Percentiles rank a stretch among this genome's conserved stretches.
These are phyloP conservation scores for Laticauda laticaudata DNA, from an alignment of 2,113 vertebrate species.

Conservation along the genomic window DNA sequence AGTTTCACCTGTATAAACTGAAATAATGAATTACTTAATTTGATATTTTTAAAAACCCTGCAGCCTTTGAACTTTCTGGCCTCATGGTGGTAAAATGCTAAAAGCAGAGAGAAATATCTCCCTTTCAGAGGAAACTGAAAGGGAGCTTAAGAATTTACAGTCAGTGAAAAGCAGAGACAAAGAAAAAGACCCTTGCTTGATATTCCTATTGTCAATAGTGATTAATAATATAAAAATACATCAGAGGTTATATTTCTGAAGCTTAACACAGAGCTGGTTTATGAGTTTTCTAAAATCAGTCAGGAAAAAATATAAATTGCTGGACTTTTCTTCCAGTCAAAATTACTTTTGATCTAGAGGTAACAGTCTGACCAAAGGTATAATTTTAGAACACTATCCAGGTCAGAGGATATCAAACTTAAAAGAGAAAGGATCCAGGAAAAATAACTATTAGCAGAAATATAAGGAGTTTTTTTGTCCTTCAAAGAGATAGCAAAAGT, in stretches of 20 bases:
- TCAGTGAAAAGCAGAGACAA: neutral
- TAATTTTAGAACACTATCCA: neutral
- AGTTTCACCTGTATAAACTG: neutral
- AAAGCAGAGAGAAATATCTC: neutral
- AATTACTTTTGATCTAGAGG: neutral
- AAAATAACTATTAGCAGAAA: accelerated
- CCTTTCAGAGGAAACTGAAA: neutral
- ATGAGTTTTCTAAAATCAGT: neutral
- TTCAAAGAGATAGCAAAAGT: neutral
- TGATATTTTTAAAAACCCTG: neutral
- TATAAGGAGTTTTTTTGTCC: neutral
- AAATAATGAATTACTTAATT: neutral
- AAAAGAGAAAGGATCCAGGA: neutral
- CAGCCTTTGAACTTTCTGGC: neutral
- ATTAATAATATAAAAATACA: neutral
- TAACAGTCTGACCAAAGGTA: neutral
- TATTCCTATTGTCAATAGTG: neutral
- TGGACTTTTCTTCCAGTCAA: neutral
- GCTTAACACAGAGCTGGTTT: neutral
- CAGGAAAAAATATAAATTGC: neutral
- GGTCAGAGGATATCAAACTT: neutral
- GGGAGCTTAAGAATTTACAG: neutral
- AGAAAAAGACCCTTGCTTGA: neutral
- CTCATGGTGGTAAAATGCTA: neutral
- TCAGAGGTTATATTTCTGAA: neutral